phyloP scores from a whole-genome alignment of 2,113 vertebrate species.

The Chunga burmeisteri region DNA sequence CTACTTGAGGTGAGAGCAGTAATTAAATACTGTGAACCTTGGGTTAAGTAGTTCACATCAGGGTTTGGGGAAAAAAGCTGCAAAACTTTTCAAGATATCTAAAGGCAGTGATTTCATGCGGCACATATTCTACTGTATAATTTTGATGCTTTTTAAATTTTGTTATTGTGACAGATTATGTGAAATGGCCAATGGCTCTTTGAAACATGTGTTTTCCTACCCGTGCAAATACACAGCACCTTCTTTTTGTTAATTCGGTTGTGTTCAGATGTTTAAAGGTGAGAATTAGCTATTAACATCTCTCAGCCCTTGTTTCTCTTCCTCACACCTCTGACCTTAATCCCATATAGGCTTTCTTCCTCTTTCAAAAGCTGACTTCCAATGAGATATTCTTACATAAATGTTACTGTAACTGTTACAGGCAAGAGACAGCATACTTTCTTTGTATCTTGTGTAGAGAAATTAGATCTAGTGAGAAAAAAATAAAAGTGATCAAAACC shows the following conservation, averaged over 20 bases:
- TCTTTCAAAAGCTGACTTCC: not conserved
- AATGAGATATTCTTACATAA: not conserved
- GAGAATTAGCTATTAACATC: not conserved
- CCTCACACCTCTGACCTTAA: not conserved
- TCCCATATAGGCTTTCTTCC: not conserved
- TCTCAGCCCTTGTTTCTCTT: not conserved
- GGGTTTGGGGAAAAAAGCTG: not conserved
- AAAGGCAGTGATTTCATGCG: not conserved
- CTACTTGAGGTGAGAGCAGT: not conserved
- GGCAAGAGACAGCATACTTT: not conserved
- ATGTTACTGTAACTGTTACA: not conserved
- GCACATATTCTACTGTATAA: not conserved
- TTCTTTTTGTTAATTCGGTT: not conserved
- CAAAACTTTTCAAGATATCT: not conserved
- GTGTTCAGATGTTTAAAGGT: not conserved
- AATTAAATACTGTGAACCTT: not conserved
- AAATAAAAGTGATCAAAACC: not conserved
- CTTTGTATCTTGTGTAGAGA: not conserved
- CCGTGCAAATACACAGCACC: not conserved
- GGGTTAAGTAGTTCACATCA: not conserved
- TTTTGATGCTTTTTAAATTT: not conserved
- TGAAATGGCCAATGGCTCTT: not conserved
- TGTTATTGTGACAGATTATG: not conserved
- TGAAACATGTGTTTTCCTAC: not conserved
- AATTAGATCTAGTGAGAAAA: not conserved